Evolutionary conservation across 2,888 invertebrate genomes (phyloP).

Genomic region (Agrotis exclamationis): DNA sequence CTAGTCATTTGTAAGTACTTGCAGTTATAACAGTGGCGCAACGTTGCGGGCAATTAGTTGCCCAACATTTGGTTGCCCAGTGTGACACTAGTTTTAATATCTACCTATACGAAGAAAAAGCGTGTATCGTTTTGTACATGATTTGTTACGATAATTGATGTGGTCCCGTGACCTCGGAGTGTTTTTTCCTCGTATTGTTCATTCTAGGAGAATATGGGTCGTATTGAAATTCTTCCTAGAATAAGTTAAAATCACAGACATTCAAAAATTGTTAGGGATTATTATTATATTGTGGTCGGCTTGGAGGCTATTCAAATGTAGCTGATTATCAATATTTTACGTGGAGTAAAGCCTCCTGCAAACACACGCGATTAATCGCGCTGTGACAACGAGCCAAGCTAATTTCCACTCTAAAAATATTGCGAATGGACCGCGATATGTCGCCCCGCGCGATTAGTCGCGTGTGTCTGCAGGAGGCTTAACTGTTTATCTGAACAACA

Average conservation of each 20-base stretch:
- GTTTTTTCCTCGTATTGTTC: slow-evolving; percentile 52
- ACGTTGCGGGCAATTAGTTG: neutral
- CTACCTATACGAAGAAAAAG: slow-evolving; percentile 28
- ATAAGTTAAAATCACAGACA: neutral
- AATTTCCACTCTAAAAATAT: too few species aligned
- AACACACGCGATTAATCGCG: too few species aligned
- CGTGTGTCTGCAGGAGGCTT: too few species aligned
- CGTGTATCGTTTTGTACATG: slow-evolving; percentile 58
- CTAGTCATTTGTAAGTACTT: too few species aligned
- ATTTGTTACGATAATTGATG: slow-evolving; percentile 68
- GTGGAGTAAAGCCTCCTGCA: too few species aligned
- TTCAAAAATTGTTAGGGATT: too few species aligned
- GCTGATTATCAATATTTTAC: neutral
- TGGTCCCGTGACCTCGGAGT: slow-evolving; percentile 50
- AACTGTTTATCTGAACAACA: neutral
- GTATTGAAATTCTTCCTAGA: neutral
- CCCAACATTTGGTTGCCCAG: slow-evolving; percentile 5
- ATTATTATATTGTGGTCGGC: too few species aligned
- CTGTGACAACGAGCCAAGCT: too few species aligned
- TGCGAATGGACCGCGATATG: too few species aligned
- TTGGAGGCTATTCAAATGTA: neutral
- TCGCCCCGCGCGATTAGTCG: too few species aligned
- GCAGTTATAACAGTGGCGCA: neutral
- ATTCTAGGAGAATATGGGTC: slow-evolving; percentile 24
- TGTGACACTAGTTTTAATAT: slow-evolving; percentile 14